Evolutionary conservation across 2,888 invertebrate species (phyloP).

Genomic region (Volucella bombylans): DNA sequence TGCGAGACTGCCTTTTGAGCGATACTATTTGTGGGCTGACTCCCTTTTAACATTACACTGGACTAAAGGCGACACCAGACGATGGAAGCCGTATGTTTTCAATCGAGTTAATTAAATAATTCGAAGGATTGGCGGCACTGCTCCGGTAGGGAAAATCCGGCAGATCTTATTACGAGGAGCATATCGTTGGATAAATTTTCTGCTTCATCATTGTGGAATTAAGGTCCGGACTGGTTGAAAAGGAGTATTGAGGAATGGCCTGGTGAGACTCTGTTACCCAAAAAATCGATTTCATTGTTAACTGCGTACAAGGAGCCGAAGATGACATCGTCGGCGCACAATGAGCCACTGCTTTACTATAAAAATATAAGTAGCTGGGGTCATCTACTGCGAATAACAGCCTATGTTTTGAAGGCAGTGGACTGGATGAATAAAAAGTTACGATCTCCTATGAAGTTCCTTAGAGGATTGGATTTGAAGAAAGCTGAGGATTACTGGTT

Average conservation of each 20-base stretch:
- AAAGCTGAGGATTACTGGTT: constrained; percentile 29
- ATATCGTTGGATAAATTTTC: neutral
- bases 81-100: constrained; percentile 29
- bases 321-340: neutral
- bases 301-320: neutral
- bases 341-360: constrained; percentile 10
- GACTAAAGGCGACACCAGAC: neutral
- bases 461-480: constrained; percentile 14
- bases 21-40: constrained; percentile 17
- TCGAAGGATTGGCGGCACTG: constrained; percentile 27
- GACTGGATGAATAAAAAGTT: neutral
- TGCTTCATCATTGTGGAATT: neutral
- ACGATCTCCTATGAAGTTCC: neutral
- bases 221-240: neutral
- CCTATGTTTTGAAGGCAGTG: neutral
- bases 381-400: neutral
- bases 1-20: neutral
- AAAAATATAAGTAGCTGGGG: constrained; percentile 18
- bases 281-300: no score
- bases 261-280: no score
- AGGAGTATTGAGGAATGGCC: neutral
- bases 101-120: constrained; percentile 22
- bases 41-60: constrained; percentile 28
- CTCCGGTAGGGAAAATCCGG: neutral
- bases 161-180: neutral